phyloP scores from a whole-genome alignment of 2,888 invertebrate species.

The Branchellion lobata region DNA sequence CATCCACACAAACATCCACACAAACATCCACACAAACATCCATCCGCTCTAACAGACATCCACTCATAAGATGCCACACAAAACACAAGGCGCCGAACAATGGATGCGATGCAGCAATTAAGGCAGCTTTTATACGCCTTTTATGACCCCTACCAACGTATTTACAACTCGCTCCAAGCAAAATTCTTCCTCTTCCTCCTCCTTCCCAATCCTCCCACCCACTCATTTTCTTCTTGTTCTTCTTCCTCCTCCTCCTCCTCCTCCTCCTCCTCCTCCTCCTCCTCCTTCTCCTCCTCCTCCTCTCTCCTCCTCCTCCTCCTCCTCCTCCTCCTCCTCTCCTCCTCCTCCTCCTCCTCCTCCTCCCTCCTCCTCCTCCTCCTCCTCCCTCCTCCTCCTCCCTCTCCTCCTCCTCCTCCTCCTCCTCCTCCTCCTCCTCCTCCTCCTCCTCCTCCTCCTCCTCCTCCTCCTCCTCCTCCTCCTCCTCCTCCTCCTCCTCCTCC shows the following conservation, averaged over 20 bases:
- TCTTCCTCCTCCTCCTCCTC: no score
- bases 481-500: background rate
- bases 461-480: conserved; percentile 4
- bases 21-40: background rate
- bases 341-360: background rate
- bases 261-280: background rate
- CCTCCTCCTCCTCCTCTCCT: background rate
- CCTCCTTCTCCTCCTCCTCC: background rate
- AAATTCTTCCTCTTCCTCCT: no score
- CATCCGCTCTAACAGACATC: background rate
- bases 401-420: background rate
- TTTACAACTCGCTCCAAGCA: background rate
- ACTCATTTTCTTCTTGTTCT: conserved; percentile 5
- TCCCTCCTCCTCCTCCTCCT: background rate
- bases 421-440: background rate
- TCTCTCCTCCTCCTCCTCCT: background rate
- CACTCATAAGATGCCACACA: background rate
- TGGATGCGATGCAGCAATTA: background rate
- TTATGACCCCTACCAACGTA: background rate
- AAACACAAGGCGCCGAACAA: background rate
- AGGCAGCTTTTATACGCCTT: background rate
- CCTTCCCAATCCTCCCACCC: no score
- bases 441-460: background rate
- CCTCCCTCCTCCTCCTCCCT: background rate
- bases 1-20: background rate